phyloP scores from a whole-genome alignment of 2,888 invertebrate genomes.

The Choristoneura rosaceana region DNA sequence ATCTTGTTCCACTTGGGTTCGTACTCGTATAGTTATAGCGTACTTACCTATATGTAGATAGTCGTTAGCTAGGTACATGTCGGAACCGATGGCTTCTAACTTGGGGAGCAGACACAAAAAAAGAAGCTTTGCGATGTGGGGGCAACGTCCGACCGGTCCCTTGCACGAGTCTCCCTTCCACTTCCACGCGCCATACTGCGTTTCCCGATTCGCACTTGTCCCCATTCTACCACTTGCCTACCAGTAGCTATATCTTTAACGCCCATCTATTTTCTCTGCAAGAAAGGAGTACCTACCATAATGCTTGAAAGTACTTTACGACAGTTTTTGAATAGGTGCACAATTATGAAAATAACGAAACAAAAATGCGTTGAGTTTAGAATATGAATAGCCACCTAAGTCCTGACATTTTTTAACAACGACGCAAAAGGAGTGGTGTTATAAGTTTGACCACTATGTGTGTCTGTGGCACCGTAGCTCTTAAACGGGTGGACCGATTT shows the following conservation, averaged over 20 bases:
- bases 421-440: too few relatives aligned
- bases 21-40: background rate
- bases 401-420: too few relatives aligned
- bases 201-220: constrained; percentile 42
- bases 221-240: constrained; percentile 22
- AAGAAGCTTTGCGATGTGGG: constrained; percentile 61
- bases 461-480: too few relatives aligned
- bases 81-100: constrained; percentile 38
- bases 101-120: constrained; percentile 43
- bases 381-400: too few relatives aligned
- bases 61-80: background rate
- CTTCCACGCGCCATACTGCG: constrained; percentile 46
- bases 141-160: constrained; percentile 71
- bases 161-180: constrained; percentile 50
- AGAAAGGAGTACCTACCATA: background rate
- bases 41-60: background rate
- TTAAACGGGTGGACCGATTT: too few relatives aligned
- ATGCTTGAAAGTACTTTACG: too few relatives aligned
- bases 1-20: constrained; percentile 4
- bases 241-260: constrained; percentile 16
- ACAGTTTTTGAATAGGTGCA: too few relatives aligned
- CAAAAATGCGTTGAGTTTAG: too few relatives aligned
- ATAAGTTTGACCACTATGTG: too few relatives aligned
- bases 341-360: too few relatives aligned
- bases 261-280: constrained; percentile 22